phyloP scores from a whole-genome alignment of 2,797 vertebrate genomes.

The Hydrolagus colliei region DNA sequence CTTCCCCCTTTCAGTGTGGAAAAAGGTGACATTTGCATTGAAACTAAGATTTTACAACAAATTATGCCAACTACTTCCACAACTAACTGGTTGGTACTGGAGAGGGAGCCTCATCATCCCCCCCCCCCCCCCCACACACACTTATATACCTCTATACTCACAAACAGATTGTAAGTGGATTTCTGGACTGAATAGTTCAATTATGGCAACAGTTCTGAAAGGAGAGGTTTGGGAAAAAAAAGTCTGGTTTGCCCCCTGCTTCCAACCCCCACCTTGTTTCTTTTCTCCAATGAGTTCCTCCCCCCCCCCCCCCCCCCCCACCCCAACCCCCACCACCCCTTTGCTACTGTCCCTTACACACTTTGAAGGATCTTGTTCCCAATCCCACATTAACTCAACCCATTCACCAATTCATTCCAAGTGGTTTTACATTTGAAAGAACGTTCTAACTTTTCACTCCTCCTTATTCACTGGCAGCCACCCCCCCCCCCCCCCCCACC shows the following conservation, averaged over 20 bases:
- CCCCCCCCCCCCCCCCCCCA: too few relatives aligned
- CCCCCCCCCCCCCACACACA: too few relatives aligned
- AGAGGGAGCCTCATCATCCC: not conserved
- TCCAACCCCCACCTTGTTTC: not conserved
- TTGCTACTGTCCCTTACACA: constrained; percentile 49
- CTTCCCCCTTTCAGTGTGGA: not conserved
- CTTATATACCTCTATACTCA: not conserved
- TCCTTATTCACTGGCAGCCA: constrained; percentile 54
- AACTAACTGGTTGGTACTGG: not conserved
- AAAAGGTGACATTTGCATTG: not conserved
- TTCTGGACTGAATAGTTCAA: not conserved
- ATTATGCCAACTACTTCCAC: not conserved
- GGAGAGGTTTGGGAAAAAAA: constrained; percentile 32
- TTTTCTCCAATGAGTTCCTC: constrained; percentile 45
- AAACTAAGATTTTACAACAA: not conserved
- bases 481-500: too few relatives aligned
- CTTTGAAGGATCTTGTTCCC: constrained; percentile 51
- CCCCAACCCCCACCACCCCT: too few relatives aligned
- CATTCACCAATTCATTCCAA: constrained; percentile 54
- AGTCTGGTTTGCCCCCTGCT: constrained; percentile 33
- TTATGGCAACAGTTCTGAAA: constrained; percentile 25
- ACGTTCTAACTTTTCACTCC: constrained; percentile 69
- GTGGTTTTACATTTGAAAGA: constrained; percentile 67
- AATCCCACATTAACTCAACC: constrained; percentile 50
- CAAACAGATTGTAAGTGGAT: not conserved